phyloP scores from a whole-genome alignment of 2,888 invertebrate genomes.

The Tenthredo scrophulariae region DNA sequence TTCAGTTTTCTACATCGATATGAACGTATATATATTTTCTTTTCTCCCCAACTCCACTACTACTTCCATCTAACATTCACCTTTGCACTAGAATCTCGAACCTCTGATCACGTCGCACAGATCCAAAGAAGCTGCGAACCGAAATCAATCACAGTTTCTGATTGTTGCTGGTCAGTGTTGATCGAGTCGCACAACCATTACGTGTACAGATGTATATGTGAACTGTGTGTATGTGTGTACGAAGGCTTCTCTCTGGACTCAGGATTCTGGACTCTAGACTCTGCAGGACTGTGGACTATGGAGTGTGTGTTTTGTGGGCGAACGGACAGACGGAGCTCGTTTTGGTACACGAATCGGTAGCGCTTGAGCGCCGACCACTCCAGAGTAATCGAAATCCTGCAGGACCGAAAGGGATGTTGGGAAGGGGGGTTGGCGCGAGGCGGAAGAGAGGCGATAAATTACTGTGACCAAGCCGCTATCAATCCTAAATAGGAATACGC shows the following conservation, averaged over 20 bases:
- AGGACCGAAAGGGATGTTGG: constrained; percentile 55
- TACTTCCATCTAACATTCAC: background rate
- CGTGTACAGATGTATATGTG: constrained; percentile 10
- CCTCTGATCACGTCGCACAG: background rate
- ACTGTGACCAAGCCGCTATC: constrained; percentile 64
- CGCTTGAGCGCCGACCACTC: constrained; percentile 59
- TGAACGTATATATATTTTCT: too few species aligned
- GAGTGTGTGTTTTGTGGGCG: constrained; percentile 39
- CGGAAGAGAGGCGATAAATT: constrained; percentile 68
- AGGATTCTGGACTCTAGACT: constrained; percentile 18
- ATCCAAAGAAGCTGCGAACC: constrained; percentile 32
- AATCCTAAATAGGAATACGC: constrained; percentile 67
- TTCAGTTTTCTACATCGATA: constrained; percentile 15
- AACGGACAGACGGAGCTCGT: constrained; percentile 60
- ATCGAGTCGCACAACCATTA: constrained; percentile 58
- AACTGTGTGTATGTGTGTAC: background rate
- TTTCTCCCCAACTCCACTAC: too few species aligned
- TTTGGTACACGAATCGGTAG: constrained; percentile 61
- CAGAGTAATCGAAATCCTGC: constrained; percentile 71
- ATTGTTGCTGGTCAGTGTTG: constrained; percentile 70
- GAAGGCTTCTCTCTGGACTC: constrained; percentile 6
- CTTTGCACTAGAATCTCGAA: background rate
- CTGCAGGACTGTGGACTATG: background rate
- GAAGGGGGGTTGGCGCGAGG: constrained; percentile 55
- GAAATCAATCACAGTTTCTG: constrained; percentile 72